These are phyloP conservation scores for Thrips palmi DNA, from an alignment of 1,140 invertebrate genomes.

Conservation along the genomic window DNA sequence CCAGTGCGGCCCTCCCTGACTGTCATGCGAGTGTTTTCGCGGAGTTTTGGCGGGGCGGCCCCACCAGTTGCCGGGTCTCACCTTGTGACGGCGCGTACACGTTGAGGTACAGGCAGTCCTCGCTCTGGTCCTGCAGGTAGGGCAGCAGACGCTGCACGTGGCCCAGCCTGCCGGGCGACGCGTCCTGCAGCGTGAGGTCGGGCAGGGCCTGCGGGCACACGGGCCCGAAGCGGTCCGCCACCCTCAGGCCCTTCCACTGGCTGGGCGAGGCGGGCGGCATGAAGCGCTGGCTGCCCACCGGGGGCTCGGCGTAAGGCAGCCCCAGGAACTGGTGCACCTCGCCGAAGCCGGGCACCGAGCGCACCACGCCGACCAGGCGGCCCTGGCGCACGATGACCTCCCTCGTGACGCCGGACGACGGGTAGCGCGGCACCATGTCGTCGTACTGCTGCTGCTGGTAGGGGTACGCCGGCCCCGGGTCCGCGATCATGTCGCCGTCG, in stretches of 20 bases:
- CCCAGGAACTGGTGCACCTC: conserved; percentile 87
- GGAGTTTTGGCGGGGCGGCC: too few species aligned
- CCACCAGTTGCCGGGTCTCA: too few species aligned
- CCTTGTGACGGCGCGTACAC: conserved; percentile 85
- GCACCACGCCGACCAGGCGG: too few species aligned
- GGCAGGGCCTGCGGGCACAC: conserved; percentile 81
- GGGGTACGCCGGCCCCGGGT: too few species aligned
- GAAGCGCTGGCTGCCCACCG: conserved; percentile 63
- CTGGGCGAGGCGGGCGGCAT: conserved; percentile 75
- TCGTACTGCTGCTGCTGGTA: too few species aligned
- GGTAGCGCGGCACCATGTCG: too few species aligned
- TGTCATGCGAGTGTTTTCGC: too few species aligned
- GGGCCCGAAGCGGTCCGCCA: conserved; percentile 59
- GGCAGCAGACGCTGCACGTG: conserved; percentile 67
- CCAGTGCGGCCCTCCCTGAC: too few species aligned
- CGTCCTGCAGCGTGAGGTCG: conserved; percentile 67
- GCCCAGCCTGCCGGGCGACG: conserved; percentile 65
- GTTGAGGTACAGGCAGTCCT: conserved; percentile 94
- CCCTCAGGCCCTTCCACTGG: conserved; percentile 70
- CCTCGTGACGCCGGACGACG: too few species aligned
- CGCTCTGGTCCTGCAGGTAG: conserved; percentile 75
- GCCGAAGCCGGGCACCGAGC: too few species aligned
- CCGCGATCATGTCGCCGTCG: too few species aligned
- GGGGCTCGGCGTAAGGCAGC: conserved; percentile 87
- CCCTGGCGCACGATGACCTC: too few species aligned